These are phyloP conservation scores for Beris morrisii DNA, from an alignment of 2,888 invertebrate genomes.

Conservation along the genomic window DNA sequence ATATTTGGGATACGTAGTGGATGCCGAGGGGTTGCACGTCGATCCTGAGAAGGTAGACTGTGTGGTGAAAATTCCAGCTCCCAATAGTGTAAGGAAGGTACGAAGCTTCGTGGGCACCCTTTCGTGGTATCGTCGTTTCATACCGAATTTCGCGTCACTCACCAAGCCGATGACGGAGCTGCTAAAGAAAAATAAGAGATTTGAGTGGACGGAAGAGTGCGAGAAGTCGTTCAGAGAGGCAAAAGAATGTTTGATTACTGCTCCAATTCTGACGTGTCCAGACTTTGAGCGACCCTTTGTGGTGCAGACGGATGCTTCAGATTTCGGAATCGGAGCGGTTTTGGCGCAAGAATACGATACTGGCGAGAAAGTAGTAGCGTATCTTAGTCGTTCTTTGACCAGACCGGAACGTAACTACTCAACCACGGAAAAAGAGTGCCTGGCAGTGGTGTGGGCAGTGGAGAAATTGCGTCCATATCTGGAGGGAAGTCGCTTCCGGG, in stretches of 20 bases:
- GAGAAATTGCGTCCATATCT: background rate
- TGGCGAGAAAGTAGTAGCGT: constrained; percentile 37
- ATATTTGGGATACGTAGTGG: constrained; percentile 25
- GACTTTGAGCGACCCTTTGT: constrained; percentile 9
- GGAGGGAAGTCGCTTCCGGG: background rate
- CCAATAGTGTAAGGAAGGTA: background rate
- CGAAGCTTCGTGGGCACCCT: constrained; percentile 16
- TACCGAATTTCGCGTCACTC: constrained; percentile 5
- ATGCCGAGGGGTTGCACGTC: background rate
- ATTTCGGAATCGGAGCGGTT: constrained; percentile 17
- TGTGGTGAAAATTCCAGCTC: background rate
- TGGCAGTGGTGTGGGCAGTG: too few relatives aligned
- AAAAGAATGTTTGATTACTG: background rate
- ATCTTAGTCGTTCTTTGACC: constrained; percentile 20
- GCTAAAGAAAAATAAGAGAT: constrained; percentile 8
- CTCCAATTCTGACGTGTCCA: constrained; percentile 13
- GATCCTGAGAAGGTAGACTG: constrained; percentile 22
- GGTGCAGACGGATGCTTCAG: constrained; percentile 22
- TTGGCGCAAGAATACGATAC: constrained; percentile 20
- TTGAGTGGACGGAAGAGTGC: background rate
- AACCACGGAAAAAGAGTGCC: too few relatives aligned
- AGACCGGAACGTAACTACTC: background rate
- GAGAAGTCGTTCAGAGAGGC: constrained; percentile 1
- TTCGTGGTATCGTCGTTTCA: constrained; percentile 25
- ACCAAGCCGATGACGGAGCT: background rate